Evolutionary conservation across 2,797 vertebrate genomes (phyloP).

Genomic region (Malacoctenus gilli): DNA sequence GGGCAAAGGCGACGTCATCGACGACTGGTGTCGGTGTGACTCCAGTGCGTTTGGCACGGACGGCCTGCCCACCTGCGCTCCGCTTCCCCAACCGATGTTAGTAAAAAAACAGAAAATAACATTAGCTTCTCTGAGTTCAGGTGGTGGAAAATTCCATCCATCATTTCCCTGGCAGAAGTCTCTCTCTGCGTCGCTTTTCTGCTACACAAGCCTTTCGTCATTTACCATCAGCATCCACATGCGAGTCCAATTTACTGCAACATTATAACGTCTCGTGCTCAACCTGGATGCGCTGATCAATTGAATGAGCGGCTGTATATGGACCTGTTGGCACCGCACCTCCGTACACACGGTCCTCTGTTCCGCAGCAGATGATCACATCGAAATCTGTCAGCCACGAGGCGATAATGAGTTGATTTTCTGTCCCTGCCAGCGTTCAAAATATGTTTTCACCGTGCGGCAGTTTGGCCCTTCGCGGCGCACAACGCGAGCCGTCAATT

Average conservation of each 20-base stretch:
- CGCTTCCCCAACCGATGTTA: conserved; percentile 92
- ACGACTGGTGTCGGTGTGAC: conserved; percentile 98
- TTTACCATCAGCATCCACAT: no score
- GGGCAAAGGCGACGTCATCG: conserved; percentile 94
- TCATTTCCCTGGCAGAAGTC: conserved; percentile 40
- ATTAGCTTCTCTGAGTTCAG: conserved; percentile 28
- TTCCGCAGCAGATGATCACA: not conserved
- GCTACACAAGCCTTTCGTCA: no score
- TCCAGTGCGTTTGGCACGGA: conserved; percentile 93
- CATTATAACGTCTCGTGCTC: conserved; percentile 1
- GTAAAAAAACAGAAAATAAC: conserved; percentile 57
- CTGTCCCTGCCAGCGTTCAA: conserved; percentile 28
- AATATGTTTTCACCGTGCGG: conserved; percentile 29
- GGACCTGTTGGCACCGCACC: conserved; percentile 20
- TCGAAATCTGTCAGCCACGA: not conserved
- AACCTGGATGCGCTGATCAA: conserved; percentile 23
- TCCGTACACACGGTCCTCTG: conserved; percentile 1
- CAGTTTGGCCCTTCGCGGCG: conserved; percentile 17
- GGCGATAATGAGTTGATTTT: conserved; percentile 6
- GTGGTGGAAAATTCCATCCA: conserved; percentile 33
- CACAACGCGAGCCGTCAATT: conserved; percentile 25
- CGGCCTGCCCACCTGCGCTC: conserved; percentile 94
- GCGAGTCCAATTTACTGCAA: conserved; percentile 17
- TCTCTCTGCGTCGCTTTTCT: no score
- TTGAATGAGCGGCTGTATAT: conserved; percentile 32